A percentile compares a stretch with the other conserved stretches of the same genome.
phyloP scores from a whole-genome alignment of 2,888 invertebrate species.

The Eupithecia dodoneata region DNA sequence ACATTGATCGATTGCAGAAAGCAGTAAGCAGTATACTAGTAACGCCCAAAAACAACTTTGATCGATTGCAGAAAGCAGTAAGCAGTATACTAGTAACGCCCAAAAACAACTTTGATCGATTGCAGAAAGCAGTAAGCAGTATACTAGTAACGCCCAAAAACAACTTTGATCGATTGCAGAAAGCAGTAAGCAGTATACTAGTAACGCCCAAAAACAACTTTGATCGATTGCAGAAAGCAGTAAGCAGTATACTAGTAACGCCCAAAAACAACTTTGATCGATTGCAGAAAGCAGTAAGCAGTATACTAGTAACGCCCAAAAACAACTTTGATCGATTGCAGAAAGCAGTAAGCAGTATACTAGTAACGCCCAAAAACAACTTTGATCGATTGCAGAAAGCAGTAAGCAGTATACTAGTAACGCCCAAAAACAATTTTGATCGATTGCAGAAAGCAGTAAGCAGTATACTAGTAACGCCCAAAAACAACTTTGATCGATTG shows the following conservation, averaged over 20 bases:
- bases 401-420: too few species aligned
- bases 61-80: not conserved
- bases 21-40: not conserved
- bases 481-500: not conserved
- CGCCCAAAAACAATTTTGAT: not conserved
- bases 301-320: not conserved
- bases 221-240: not conserved
- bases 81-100: not conserved
- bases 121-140: not conserved
- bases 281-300: too few species aligned
- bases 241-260: too few species aligned
- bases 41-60: not conserved
- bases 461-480: not conserved
- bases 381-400: not conserved
- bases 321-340: not conserved
- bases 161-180: not conserved
- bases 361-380: not conserved
- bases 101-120: not conserved
- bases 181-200: too few species aligned
- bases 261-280: not conserved
- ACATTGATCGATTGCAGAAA: not conserved
- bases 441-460: too few species aligned
- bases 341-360: too few species aligned
- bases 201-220: not conserved
- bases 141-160: not conserved